These are phyloP conservation scores for Apostichopus parvimensis DNA, from an alignment of 35 echinoderm and acorn worm species.

Conservation along the genomic window DNA sequence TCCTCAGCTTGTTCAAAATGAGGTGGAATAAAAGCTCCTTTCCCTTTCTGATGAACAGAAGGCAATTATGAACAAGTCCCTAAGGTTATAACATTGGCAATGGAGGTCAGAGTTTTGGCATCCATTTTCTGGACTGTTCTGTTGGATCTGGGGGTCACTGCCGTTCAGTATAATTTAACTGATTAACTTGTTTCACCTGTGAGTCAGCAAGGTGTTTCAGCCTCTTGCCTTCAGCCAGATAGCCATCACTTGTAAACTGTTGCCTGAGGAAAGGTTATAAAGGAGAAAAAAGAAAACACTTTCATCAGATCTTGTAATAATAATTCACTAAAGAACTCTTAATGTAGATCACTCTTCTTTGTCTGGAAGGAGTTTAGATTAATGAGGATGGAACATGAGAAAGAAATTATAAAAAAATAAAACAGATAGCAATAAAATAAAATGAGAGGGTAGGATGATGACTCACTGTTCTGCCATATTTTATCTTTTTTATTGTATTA, in stretches of 20 bases:
- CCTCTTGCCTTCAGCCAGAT: conserved; percentile 82
- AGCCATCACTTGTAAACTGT: conserved; percentile 79
- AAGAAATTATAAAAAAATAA: too few species aligned
- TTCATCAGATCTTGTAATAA: background rate
- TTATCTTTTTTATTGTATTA: too few species aligned
- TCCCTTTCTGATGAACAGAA: too few species aligned
- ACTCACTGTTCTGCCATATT: too few species aligned
- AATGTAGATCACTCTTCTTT: background rate
- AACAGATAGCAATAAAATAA: too few species aligned
- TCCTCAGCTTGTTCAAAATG: too few species aligned
- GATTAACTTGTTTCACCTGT: conserved; percentile 55
- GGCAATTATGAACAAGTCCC: background rate
- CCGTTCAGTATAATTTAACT: background rate
- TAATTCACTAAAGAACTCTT: background rate
- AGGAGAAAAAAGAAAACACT: background rate
- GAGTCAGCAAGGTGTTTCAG: conserved; percentile 81
- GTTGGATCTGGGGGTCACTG: background rate
- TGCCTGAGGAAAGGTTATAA: background rate
- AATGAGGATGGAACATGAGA: background rate
- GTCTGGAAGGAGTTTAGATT: background rate
- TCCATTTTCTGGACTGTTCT: background rate
- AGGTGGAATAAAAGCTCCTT: background rate
- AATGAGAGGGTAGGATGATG: background rate
- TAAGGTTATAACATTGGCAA: background rate
- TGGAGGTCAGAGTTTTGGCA: background rate